Conservation (phyloP, 2,797 vertebrate species). For the Premnoplex brunnescens region DNA sequence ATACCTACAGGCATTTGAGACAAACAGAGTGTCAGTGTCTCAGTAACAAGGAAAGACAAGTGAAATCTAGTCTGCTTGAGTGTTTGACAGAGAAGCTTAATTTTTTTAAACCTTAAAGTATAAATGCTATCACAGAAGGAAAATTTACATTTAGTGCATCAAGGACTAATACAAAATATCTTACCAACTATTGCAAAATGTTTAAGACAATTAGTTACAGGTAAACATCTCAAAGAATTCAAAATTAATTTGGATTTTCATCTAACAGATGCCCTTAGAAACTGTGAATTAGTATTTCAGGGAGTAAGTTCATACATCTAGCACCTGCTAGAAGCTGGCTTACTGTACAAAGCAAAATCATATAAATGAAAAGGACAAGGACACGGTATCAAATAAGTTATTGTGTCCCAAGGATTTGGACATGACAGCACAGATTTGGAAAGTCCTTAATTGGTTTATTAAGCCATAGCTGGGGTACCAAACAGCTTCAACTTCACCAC, state of each 20-base stretch:
- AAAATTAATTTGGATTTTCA: background rate
- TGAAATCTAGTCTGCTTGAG: background rate
- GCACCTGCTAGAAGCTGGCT: background rate
- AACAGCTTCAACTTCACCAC: background rate
- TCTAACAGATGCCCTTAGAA: background rate
- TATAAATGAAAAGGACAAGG: background rate
- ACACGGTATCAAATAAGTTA: background rate
- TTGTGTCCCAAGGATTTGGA: background rate
- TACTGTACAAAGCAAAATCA: background rate
- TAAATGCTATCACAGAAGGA: background rate
- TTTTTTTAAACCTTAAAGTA: background rate
- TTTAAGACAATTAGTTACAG: background rate
- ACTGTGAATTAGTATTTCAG: background rate
- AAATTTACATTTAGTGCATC: background rate
- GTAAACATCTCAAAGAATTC: background rate
- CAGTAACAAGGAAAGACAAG: background rate
- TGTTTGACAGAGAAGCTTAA: background rate
- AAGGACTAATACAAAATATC: background rate
- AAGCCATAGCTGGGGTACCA: background rate
- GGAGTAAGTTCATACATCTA: background rate
- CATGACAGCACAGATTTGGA: background rate
- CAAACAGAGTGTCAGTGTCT: constrained; percentile 6
- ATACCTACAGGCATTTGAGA: constrained; percentile 31
- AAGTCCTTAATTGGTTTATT: constrained; percentile 16
- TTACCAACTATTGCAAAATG: background rate